phyloP scores from a whole-genome alignment of 2,113 vertebrate genomes.

The Gallinago undulata region DNA sequence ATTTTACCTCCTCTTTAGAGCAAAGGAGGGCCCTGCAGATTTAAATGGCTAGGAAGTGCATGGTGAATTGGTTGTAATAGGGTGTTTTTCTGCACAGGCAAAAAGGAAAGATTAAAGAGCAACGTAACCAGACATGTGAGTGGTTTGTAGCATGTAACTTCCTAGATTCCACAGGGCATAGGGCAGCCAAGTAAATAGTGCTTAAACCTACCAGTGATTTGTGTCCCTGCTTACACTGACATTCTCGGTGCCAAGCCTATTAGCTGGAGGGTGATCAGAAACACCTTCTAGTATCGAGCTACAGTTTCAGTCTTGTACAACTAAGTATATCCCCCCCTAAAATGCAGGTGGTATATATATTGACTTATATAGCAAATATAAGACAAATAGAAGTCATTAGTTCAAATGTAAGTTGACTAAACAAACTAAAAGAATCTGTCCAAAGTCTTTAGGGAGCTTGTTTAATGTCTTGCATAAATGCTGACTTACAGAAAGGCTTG shows the following conservation, averaged over 20 bases:
- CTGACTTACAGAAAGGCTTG: not conserved
- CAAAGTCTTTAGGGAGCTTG: not conserved
- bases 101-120: no score
- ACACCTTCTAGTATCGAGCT: not conserved
- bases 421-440: not conserved
- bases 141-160: not conserved
- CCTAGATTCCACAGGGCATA: not conserved
- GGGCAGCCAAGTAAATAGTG: not conserved
- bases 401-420: not conserved
- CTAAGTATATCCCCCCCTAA: not conserved
- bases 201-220: not conserved
- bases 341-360: not conserved
- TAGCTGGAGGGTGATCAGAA: not conserved
- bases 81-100: not conserved
- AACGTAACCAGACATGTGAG: not conserved
- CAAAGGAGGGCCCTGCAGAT: not conserved
- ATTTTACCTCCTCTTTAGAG: not conserved
- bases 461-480: not conserved
- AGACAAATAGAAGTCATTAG: no score
- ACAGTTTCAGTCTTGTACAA: not conserved
- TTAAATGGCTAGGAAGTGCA: not conserved
- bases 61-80: not conserved
- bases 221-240: not conserved
- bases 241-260: not conserved
- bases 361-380: not conserved